Conservation (phyloP, 2,888 invertebrate species). For the Rapana venosa region DNA sequence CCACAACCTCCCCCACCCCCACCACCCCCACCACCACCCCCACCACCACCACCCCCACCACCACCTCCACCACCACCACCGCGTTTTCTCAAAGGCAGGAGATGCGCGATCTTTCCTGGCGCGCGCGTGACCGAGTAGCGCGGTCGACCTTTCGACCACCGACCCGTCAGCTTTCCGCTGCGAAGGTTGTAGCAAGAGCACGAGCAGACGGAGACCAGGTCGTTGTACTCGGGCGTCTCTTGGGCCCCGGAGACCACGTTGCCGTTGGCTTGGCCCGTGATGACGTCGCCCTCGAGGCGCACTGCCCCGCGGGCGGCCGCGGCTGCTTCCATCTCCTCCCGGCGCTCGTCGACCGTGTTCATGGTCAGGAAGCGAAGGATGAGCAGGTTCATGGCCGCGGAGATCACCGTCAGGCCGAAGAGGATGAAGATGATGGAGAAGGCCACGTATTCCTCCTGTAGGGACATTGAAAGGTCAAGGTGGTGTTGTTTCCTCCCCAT, state of each 20-base stretch:
- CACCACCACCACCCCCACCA: neutral
- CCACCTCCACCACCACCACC: neutral
- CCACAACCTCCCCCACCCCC: neutral
- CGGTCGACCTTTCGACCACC: conserved; percentile 38
- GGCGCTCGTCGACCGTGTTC: conserved; percentile 94
- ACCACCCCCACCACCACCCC: neutral
- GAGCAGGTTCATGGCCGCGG: conserved; percentile 97
- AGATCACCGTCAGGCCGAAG: conserved; percentile 98
- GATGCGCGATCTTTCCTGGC: conserved; percentile 54
- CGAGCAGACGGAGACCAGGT: conserved; percentile 88
- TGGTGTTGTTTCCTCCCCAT: too few relatives aligned
- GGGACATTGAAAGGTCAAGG: too few relatives aligned
- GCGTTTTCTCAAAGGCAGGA: conserved; percentile 47
- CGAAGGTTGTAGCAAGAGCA: conserved; percentile 85
- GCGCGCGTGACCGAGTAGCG: conserved; percentile 55
- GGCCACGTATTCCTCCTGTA: conserved; percentile 86
- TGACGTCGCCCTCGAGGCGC: conserved; percentile 96
- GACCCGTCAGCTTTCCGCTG: conserved; percentile 40
- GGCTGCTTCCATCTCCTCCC: conserved; percentile 96
- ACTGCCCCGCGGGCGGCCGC: conserved; percentile 97
- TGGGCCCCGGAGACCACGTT: conserved; percentile 80
- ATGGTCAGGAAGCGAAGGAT: conserved; percentile 97
- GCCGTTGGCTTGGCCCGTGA: conserved; percentile 80
- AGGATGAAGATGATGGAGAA: conserved; percentile 97
- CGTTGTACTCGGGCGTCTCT: conserved; percentile 81